Conservation (phyloP, 2,888 invertebrate genomes). For the Melanotus villosus region DNA sequence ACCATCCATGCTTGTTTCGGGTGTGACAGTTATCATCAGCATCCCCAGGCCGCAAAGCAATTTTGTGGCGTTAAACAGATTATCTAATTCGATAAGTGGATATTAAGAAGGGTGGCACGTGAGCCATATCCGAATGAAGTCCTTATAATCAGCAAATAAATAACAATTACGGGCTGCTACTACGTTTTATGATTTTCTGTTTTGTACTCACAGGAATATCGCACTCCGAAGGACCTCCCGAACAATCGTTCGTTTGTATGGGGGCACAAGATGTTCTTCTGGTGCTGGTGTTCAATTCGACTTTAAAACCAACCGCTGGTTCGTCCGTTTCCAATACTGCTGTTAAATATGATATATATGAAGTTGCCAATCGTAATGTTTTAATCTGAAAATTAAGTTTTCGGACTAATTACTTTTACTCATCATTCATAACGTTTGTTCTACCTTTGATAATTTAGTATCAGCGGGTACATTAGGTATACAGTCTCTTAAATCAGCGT, state of each 20-base stretch:
- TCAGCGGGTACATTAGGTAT: slow-evolving; percentile 97
- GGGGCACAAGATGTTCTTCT: slow-evolving; percentile 61
- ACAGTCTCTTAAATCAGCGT: slow-evolving; percentile 91
- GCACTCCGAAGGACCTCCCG: slow-evolving; percentile 59
- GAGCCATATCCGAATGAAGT: slow-evolving; percentile 14
- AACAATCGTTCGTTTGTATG: slow-evolving; percentile 60
- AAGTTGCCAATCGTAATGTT: slow-evolving; percentile 92
- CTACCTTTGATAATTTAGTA: slow-evolving; percentile 94
- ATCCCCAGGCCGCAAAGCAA: slow-evolving; percentile 30
- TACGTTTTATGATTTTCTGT: slow-evolving; percentile 23
- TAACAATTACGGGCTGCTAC: slow-evolving; percentile 27
- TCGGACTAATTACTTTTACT: not conserved
- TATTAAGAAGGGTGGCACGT: slow-evolving; percentile 35
- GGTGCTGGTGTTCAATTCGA: slow-evolving; percentile 77
- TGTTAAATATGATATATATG: slow-evolving; percentile 93
- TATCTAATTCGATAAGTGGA: slow-evolving; percentile 41
- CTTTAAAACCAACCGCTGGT: slow-evolving; percentile 87
- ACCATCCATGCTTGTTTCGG: not conserved
- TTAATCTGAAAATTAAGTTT: slow-evolving; percentile 87
- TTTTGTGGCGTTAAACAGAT: slow-evolving; percentile 39
- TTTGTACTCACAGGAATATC: slow-evolving; percentile 62
- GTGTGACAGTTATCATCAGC: slow-evolving; percentile 28
- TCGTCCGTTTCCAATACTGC: slow-evolving; percentile 91
- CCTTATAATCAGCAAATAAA: slow-evolving; percentile 32
- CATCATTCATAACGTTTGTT: not conserved